phyloP scores from a whole-genome alignment of 30 jellyfish, hydroid and myxozoan genomes.

The Euphysa ruthae region DNA sequence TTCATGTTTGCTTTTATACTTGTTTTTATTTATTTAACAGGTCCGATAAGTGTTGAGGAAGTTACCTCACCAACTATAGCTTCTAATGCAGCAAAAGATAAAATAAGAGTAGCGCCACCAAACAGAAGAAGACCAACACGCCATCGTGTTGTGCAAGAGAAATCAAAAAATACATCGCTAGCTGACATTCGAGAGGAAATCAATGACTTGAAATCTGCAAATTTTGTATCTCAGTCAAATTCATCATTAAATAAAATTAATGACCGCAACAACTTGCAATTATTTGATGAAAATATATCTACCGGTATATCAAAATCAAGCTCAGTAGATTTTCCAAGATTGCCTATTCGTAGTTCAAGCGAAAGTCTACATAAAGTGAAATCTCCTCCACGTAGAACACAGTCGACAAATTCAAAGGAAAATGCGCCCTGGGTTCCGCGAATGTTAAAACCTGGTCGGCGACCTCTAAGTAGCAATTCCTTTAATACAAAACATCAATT shows the following conservation, averaged over 20 bases:
- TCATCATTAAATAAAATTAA: too few species aligned
- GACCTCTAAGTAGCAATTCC: neutral
- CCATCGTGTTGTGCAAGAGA: constrained; percentile 4
- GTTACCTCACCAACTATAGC: neutral
- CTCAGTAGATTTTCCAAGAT: neutral
- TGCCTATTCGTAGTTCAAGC: neutral
- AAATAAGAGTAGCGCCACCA: constrained; percentile 73
- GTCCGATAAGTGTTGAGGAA: too few species aligned
- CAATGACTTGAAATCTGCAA: too few species aligned
- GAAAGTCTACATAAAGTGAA: neutral
- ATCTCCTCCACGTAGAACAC: constrained; percentile 12
- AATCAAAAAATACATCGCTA: too few species aligned
- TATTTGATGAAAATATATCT: too few species aligned
- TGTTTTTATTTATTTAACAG: too few species aligned
- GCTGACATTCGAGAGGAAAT: too few species aligned
- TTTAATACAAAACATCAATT: neutral
- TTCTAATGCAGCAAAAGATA: constrained; percentile 59
- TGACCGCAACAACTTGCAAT: too few species aligned
- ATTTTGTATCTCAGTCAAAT: neutral
- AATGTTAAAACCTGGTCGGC: neutral
- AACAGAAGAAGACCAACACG: constrained; percentile 68
- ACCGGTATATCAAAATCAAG: neutral
- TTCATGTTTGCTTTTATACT: too few species aligned
- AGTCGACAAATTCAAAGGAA: constrained; percentile 15
- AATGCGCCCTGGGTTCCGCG: neutral